A percentile compares a stretch with the other conserved stretches of the same genome.
These are phyloP conservation scores for Paratrypauchen microcephalus DNA, from an alignment of 2,797 vertebrate species.

Conservation along the genomic window DNA sequence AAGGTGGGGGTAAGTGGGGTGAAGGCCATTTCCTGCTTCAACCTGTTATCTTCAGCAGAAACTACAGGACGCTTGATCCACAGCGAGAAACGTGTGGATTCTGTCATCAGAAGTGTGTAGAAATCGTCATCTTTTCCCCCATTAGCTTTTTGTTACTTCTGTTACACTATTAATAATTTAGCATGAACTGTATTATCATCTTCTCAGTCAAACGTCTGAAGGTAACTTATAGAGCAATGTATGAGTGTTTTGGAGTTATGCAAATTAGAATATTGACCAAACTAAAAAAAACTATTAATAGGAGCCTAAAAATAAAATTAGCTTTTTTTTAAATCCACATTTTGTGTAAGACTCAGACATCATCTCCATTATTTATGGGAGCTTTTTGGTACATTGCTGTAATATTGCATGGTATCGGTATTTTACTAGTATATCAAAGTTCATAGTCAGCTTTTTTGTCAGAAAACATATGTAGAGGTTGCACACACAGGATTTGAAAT, in stretches of 20 bases:
- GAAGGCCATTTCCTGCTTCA: constrained; percentile 60
- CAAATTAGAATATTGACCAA: too few species aligned
- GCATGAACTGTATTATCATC: background rate
- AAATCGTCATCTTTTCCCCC: constrained; percentile 33
- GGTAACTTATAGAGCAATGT: background rate
- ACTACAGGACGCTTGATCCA: constrained; percentile 55
- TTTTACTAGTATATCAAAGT: too few species aligned
- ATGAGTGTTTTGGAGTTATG: too few species aligned
- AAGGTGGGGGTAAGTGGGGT: background rate
- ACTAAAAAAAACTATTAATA: too few species aligned
- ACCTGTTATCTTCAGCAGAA: constrained; percentile 64
- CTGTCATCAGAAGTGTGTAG: constrained; percentile 47
- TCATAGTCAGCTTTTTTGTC: too few species aligned
- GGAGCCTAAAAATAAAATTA: too few species aligned
- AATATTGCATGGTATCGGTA: too few species aligned
- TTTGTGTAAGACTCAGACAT: background rate
- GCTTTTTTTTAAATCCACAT: background rate
- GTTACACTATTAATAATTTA: background rate
- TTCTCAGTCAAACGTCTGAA: too few species aligned
- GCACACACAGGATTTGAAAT: too few species aligned
- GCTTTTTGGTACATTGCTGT: too few species aligned
- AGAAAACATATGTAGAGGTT: too few species aligned
- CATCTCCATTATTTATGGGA: background rate
- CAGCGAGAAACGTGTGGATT: constrained; percentile 49
- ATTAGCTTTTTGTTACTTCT: background rate